Conservation (phyloP, 2,113 vertebrate species). For the Tragelaphus buxtoni region DNA sequence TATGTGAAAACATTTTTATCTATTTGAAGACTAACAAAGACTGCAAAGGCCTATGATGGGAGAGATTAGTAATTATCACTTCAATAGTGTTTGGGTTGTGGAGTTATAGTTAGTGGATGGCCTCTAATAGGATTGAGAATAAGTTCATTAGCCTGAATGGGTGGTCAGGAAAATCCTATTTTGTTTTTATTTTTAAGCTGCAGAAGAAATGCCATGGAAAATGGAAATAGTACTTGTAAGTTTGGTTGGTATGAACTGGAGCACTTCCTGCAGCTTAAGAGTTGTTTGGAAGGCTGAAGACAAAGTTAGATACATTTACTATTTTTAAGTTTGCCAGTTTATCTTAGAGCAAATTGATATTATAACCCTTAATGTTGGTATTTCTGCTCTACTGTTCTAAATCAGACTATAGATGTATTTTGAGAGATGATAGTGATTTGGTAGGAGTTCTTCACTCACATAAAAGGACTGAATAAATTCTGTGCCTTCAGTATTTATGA, state of each 20-base stretch:
- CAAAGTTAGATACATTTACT: not conserved
- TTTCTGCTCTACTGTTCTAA: not conserved
- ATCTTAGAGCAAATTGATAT: not conserved
- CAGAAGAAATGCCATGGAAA: not conserved
- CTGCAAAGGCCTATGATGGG: not conserved
- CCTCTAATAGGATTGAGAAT: not conserved
- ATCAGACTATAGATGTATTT: slow-evolving; percentile 12
- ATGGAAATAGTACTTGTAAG: not conserved
- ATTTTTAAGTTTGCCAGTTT: not conserved
- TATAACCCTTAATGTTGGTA: not conserved
- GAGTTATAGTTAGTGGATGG: not conserved
- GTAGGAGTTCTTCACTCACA: not conserved
- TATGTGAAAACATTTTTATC: not conserved
- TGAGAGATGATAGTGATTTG: slow-evolving; percentile 3
- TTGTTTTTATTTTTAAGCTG: slow-evolving; percentile 3
- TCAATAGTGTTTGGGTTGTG: not conserved
- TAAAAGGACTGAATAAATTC: not conserved
- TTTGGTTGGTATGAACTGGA: not conserved
- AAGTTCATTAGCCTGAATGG: slow-evolving; percentile 2
- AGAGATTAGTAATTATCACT: not conserved
- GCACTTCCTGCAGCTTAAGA: not conserved
- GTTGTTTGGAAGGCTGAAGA: not conserved
- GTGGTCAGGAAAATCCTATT: not conserved
- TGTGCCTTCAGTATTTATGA: not conserved
- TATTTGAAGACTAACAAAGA: slow-evolving; percentile 28